Percentiles rank a stretch among this genome's conserved stretches.
Evolutionary conservation across 2,888 invertebrate genomes (phyloP).

Genomic region (Patella pellucida): DNA sequence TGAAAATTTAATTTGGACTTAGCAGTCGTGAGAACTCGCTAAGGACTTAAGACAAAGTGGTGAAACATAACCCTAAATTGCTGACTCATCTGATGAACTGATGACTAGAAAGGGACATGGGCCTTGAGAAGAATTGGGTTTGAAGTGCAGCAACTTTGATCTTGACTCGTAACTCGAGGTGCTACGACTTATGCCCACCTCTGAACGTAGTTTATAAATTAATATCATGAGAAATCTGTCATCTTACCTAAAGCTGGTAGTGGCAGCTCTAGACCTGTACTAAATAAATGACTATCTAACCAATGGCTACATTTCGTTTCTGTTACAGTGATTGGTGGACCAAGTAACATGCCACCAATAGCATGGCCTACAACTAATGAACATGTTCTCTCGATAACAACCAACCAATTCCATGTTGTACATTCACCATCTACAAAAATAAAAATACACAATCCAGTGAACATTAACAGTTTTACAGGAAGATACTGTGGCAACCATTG

Average conservation of each 20-base stretch:
- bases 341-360: constrained; percentile 75
- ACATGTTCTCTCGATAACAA: constrained; percentile 77
- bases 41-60: no score
- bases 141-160: no score
- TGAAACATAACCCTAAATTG: no score
- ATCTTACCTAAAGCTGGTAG: constrained; percentile 32
- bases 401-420: constrained; percentile 73
- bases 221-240: background rate
- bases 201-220: no score
- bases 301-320: constrained; percentile 68
- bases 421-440: background rate
- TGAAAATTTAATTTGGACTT: no score
- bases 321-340: constrained; percentile 71
- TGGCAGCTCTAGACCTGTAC: constrained; percentile 60
- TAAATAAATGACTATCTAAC: constrained; percentile 62
- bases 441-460: no score
- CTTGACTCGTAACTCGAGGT: no score
- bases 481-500: no score
- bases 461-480: no score
- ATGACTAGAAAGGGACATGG: background rate
- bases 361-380: constrained; percentile 77
- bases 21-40: no score
- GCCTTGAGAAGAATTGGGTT: background rate
- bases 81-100: no score
- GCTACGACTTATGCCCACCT: no score